Conservation (phyloP, 2,888 invertebrate genomes). For the Dicranocentrus wangi region DNA sequence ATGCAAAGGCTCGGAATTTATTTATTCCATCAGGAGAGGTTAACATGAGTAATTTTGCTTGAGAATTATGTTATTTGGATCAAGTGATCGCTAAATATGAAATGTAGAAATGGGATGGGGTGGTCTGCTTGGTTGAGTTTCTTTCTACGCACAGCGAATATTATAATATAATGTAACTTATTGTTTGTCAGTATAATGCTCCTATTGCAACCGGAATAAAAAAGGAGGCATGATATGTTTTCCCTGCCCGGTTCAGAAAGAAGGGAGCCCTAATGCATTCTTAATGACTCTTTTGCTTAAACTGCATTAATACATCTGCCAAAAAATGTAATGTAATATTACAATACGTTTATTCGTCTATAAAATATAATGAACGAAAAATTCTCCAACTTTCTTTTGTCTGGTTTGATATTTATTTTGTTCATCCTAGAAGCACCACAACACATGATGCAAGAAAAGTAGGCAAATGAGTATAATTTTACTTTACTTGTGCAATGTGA, state of each 20-base stretch:
- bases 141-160: not conserved
- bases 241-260: not conserved
- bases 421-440: too few species aligned
- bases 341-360: not conserved
- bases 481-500: too few species aligned
- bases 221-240: not conserved
- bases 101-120: slow-evolving; percentile 21
- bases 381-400: too few species aligned
- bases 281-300: slow-evolving; percentile 40
- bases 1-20: not conserved
- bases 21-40: slow-evolving; percentile 35
- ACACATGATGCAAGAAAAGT: not conserved
- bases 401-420: too few species aligned
- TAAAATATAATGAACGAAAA: not conserved
- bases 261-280: slow-evolving; percentile 45
- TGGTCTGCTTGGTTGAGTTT: not conserved
- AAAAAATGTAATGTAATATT: not conserved
- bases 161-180: not conserved
- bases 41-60: slow-evolving; percentile 58
- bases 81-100: slow-evolving; percentile 27
- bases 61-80: slow-evolving; percentile 50
- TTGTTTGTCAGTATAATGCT: too few species aligned
- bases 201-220: not conserved
- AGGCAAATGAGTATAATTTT: not conserved
- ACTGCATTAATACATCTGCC: slow-evolving; percentile 37